phyloP scores from a whole-genome alignment of 2,797 vertebrate genomes.

The Notamacropus eugenii region DNA sequence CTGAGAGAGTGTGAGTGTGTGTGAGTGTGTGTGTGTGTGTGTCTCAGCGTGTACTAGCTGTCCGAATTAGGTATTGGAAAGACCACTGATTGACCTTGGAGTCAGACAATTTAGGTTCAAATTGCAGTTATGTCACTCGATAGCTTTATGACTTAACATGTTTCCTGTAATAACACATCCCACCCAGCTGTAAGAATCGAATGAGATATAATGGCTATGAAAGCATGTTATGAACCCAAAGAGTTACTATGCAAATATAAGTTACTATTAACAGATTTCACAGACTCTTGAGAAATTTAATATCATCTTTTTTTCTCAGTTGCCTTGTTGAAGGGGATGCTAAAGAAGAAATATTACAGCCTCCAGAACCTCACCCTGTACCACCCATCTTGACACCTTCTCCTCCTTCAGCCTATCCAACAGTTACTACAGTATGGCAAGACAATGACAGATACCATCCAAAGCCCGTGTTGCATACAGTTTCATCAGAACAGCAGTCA shows the following conservation, averaged over 20 bases:
- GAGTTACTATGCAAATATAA: neutral
- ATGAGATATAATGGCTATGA: neutral
- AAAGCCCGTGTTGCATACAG: constrained; percentile 95
- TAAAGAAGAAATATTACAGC: constrained; percentile 98
- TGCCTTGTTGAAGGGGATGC: constrained; percentile 95
- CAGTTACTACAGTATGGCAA: constrained; percentile 96
- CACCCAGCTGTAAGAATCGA: neutral
- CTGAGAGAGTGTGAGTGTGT: no score
- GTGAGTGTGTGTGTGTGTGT: no score
- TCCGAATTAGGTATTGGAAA: neutral
- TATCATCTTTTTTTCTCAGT: constrained; percentile 80
- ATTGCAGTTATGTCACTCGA: neutral
- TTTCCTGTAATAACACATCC: neutral
- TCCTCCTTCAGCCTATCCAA: constrained; percentile 96
- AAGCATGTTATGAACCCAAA: neutral
- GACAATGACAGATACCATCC: constrained; percentile 99
- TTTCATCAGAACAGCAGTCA: constrained; percentile 88
- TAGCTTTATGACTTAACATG: neutral
- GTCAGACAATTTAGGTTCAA: neutral
- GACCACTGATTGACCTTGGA: neutral
- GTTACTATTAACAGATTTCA: neutral
- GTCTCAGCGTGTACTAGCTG: neutral
- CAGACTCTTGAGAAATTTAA: neutral
- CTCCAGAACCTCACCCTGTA: constrained; percentile 96
- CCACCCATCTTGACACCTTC: constrained; percentile 98